phyloP scores from a whole-genome alignment of 2,797 vertebrate species.

The Tenualosa thibaudeaui region DNA sequence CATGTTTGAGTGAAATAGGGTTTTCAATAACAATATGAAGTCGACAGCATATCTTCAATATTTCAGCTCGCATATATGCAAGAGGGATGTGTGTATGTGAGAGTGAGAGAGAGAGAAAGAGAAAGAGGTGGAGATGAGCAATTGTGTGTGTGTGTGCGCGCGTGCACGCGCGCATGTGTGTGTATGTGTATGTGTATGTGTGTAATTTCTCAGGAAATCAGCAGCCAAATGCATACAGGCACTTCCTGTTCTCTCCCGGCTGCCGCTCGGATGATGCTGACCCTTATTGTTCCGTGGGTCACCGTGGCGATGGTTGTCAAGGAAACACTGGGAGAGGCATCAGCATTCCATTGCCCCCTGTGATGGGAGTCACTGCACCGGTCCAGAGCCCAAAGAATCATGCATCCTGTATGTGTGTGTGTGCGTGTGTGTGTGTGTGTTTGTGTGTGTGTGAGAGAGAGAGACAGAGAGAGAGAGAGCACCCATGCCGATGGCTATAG shows the following conservation, averaged over 20 bases:
- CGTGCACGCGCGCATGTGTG: background rate
- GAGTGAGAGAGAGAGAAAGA: background rate
- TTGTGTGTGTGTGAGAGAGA: background rate
- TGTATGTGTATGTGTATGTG: background rate
- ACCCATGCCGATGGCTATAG: background rate
- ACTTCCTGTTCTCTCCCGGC: conserved; percentile 7
- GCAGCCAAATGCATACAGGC: background rate
- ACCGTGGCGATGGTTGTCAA: conserved; percentile 14
- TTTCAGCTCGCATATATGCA: no score
- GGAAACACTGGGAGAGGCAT: conserved; percentile 19
- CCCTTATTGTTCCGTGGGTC: conserved; percentile 11
- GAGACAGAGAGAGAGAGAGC: background rate
- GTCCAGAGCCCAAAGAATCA: background rate
- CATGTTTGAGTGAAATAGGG: no score
- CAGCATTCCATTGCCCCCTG: conserved; percentile 17
- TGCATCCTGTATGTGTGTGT: conserved; percentile 14
- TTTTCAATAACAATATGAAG: no score
- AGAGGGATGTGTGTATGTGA: background rate
- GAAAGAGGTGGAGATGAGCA: no score
- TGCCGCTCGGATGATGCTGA: conserved; percentile 1
- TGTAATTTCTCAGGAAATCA: conserved; percentile 4
- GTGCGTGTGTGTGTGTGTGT: conserved; percentile 9
- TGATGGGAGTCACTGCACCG: conserved; percentile 12
- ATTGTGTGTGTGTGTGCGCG: conserved; percentile 3
- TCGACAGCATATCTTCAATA: no score